Evolutionary conservation across 2,113 vertebrate species (phyloP), one percentile per base, ranked within the genome.

Genomic region (Ochotona princeps): DNA sequence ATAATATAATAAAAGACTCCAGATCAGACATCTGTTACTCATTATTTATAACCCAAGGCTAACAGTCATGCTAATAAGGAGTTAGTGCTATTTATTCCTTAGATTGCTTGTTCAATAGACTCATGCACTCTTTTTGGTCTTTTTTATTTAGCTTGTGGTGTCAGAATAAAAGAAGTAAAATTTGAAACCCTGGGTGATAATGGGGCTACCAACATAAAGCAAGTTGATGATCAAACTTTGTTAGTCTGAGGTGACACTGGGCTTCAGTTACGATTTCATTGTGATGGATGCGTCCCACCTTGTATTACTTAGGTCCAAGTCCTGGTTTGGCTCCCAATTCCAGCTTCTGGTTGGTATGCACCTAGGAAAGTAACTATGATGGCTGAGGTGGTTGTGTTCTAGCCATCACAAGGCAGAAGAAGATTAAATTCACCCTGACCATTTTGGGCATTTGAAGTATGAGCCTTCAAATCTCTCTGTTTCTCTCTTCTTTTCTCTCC

Each of bases 1-100:
- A 63, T 95, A 90, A 93, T 95, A 28, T 87, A 90, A 96, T 87
- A 83, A 91, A 70, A 54, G 70, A 47, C 4, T 74, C 57, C 12
- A 21, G 32, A 67, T 79, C 80, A 96, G 94, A 93, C 47, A 35
- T 89, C 65, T 85, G 69, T 63, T 92, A 83, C 78, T 91, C 44
- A 67, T 93, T 85, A 75, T 93, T 94, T 95, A 78, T 84, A 93
- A 88, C 67, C 75, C 47, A 10, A 89, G 89, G 80, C 38, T 88
- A 35, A 80, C 90, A 89, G 54, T 78, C 74, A 90, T 74, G 69
- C 63, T 84, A 87, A 86, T 81, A 32, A 82, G 63, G 80, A 84
- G 8, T 86, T 92, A 81, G 49, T 86, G 81, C 70, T 67, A 11
- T 94, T 93, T 90, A 47, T 86, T 94, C 91, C 57, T 83, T 35